phyloP scores from a whole-genome alignment of 2,113 vertebrate genomes.

The Labeo catla region DNA sequence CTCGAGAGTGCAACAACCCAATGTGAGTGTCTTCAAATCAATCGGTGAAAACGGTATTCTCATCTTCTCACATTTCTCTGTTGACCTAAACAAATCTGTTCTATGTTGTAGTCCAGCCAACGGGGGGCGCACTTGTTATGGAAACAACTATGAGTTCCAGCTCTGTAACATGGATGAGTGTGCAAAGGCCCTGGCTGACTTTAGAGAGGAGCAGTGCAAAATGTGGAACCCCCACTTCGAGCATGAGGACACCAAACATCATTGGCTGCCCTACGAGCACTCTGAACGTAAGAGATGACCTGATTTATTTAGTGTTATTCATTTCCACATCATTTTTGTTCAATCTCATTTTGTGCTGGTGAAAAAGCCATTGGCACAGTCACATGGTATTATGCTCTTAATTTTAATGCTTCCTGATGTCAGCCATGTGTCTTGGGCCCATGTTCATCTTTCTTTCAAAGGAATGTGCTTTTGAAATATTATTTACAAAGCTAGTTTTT shows the following conservation, averaged over 20 bases:
- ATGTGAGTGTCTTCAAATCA: constrained; percentile 78
- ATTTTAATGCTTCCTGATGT: constrained; percentile 19
- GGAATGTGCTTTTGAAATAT: not conserved
- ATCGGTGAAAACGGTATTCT: not conserved
- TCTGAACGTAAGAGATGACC: constrained; percentile 80
- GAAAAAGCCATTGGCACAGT: not conserved
- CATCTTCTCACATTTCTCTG: not conserved
- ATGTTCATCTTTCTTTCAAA: not conserved
- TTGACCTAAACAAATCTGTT: not conserved
- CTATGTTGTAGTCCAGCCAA: constrained; percentile 84
- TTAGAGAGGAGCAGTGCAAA: constrained; percentile 92
- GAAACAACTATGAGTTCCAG: constrained; percentile 91
- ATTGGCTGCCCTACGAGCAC: constrained; percentile 94
- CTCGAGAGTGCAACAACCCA: constrained; percentile 90
- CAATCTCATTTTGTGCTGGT: not conserved
- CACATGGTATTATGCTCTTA: not conserved
- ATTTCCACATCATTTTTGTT: not conserved
- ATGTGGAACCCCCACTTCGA: constrained; percentile 90
- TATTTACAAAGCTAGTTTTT: not conserved
- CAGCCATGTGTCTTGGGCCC: not conserved
- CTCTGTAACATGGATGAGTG: constrained; percentile 90
- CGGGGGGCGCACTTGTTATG: constrained; percentile 89
- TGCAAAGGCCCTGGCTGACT: constrained; percentile 82
- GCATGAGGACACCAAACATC: constrained; percentile 87
- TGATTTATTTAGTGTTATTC: not conserved